phyloP scores from a whole-genome alignment of 2,888 invertebrate species.

The Eumerus sabulonum region DNA sequence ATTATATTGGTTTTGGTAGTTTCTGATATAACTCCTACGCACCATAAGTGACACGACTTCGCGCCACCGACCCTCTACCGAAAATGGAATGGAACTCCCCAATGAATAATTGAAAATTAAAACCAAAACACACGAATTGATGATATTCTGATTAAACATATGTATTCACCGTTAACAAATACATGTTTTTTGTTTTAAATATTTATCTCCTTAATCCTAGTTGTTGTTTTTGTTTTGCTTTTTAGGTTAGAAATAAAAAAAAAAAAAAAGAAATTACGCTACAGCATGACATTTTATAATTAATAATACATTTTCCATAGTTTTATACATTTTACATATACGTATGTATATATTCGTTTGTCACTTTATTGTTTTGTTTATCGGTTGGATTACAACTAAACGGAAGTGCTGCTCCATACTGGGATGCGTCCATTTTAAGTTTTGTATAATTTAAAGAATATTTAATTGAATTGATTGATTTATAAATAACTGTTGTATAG shows the following conservation, averaged over 20 bases:
- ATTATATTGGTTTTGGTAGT: too few species aligned
- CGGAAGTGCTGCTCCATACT: conserved; percentile 42
- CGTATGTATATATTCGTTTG: conserved; percentile 6
- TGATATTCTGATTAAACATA: conserved; percentile 28
- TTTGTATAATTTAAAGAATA: conserved; percentile 33
- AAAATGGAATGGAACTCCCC: too few species aligned
- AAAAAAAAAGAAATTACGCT: conserved; percentile 32
- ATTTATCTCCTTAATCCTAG: conserved; percentile 13
- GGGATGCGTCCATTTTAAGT: conserved; percentile 39
- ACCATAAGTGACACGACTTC: too few species aligned
- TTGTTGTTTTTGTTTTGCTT: conserved; percentile 13
- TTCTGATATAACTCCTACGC: too few species aligned
- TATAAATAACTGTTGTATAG: conserved; percentile 10
- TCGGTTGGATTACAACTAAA: conserved; percentile 40
- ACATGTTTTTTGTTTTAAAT: conserved; percentile 8
- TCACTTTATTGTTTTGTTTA: neutral
- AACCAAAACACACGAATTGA: neutral
- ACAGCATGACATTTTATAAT: conserved; percentile 59
- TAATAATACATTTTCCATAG: conserved; percentile 58
- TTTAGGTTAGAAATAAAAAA: conserved; percentile 28
- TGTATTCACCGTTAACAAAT: conserved; percentile 38
- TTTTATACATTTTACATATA: conserved; percentile 16
- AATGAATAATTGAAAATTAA: too few species aligned
- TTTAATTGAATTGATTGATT: conserved; percentile 8
- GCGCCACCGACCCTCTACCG: too few species aligned